Evolutionary conservation across 2,113 vertebrate genomes (phyloP), one percentile per base, ranked within the genome.

Genomic region (Cyprinodon tularosa): DNA sequence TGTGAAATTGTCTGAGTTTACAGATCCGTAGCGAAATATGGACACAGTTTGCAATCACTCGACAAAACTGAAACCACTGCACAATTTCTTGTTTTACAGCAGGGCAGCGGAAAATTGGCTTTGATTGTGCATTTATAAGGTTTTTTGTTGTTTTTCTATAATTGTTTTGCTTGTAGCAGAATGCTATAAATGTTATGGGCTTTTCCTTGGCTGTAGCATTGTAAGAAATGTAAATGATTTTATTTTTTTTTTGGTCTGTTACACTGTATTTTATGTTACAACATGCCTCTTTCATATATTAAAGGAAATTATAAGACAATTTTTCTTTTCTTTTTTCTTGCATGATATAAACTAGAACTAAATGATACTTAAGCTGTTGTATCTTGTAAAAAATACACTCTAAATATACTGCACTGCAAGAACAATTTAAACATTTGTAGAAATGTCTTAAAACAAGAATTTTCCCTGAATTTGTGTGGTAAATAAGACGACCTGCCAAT

Each of bases 201-300:
- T 57, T 15, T n/a, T n/a, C 50, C 8, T 57, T n/a, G 50, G 17
- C 50, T 60, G 66, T 73, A 64, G 83, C 84, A 78, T 87, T 83
- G 84, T 86, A 73, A 87, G 73, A 90, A 82, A 77, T 85, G 74
- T 85, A 83, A 78, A 86, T 90, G 67, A 80, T 75, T 89, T 29
- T 29, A 29, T 29, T 29, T 29, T 29, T 29, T 85, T 87, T 93
- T 89, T 93, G 93, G 93, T 95, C 94, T 94, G 89, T 94, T 93
- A 94, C 94, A 95, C 94, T 94, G 93, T 94, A 93, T 75, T 89
- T 85, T 93, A 78, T 94, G 86, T 90, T 87, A 77, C 86, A 90
- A 93, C 90, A 86, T 92, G 89, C 84, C 90, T 88, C 84, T 93
- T 94, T 94, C 93, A 92, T 91, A 91, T 93, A 93, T 91, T 94